Evolutionary conservation across 2,113 vertebrate species (phyloP).

Genomic region (Xerus inauris): DNA sequence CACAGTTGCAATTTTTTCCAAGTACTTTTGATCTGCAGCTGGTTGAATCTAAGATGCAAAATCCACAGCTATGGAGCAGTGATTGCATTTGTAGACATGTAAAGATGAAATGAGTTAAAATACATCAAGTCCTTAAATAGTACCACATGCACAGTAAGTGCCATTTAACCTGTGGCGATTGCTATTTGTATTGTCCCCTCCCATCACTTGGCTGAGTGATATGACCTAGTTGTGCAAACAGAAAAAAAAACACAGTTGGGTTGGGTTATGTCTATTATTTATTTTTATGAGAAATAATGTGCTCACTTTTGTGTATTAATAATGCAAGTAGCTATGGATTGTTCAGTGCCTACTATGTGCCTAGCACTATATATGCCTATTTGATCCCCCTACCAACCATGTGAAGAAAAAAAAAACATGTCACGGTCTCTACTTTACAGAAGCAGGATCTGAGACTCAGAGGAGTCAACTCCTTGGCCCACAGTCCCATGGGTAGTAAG

Average conservation of each 20-base stretch:
- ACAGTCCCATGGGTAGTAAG: not conserved
- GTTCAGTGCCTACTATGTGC: not conserved
- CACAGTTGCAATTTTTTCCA: not conserved
- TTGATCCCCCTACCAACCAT: not conserved
- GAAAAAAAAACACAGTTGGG: not conserved
- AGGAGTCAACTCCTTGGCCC: not conserved
- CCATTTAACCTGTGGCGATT: not conserved
- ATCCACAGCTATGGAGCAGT: not conserved
- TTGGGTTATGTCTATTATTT: not conserved
- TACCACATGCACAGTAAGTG: not conserved
- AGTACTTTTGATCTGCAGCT: not conserved
- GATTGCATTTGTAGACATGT: not conserved
- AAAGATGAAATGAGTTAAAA: not conserved
- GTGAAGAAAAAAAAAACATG: constrained; percentile 2
- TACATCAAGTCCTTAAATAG: not conserved
- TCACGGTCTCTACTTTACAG: not conserved
- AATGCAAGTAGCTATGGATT: not conserved
- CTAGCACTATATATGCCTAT: not conserved
- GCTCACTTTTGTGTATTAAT: not conserved
- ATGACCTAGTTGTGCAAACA: not conserved
- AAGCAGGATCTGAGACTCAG: not conserved
- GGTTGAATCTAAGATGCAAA: not conserved
- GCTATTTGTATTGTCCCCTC: not conserved
- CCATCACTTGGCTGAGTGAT: not conserved
- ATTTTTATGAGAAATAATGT: not conserved